A percentile compares a stretch with the other conserved stretches of the same genome.
Evolutionary conservation across 2,888 invertebrate genomes (phyloP).

Genomic region (Dolichomitus sp.): DNA sequence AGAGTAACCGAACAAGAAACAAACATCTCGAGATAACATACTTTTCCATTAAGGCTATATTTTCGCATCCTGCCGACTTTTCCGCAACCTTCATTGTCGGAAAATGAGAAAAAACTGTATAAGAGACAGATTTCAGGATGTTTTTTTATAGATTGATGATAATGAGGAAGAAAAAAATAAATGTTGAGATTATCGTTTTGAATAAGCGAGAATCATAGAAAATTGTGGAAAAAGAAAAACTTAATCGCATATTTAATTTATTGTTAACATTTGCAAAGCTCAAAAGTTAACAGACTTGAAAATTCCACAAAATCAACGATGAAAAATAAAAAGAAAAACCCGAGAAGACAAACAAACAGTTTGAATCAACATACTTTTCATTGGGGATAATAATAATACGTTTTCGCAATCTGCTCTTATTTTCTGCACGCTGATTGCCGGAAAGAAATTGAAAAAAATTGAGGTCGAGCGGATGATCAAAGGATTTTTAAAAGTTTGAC

Average conservation of each 20-base stretch:
- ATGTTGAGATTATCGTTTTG: no score
- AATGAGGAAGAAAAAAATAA: no score
- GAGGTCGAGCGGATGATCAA: no score
- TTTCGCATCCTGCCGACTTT: background rate
- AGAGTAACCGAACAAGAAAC: conserved; percentile 7
- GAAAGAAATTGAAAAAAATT: background rate
- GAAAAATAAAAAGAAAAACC: background rate
- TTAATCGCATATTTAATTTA: no score
- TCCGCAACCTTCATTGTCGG: no score
- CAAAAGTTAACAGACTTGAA: background rate
- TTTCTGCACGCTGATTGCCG: background rate
- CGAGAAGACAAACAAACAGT: conserved; percentile 15
- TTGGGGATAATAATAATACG: background rate
- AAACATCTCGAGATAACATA: conserved; percentile 6
- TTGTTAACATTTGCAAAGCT: no score
- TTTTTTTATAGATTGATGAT: no score
- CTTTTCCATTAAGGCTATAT: background rate
- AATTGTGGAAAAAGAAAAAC: no score
- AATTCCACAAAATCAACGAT: background rate
- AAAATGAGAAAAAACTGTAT: background rate
- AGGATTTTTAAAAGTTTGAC: no score
- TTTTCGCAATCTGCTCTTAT: background rate
- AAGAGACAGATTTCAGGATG: no score
- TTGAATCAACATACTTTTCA: background rate
- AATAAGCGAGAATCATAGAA: no score